Conservation (phyloP, 2,888 invertebrate species). For the Glaucopsyche alexis region DNA sequence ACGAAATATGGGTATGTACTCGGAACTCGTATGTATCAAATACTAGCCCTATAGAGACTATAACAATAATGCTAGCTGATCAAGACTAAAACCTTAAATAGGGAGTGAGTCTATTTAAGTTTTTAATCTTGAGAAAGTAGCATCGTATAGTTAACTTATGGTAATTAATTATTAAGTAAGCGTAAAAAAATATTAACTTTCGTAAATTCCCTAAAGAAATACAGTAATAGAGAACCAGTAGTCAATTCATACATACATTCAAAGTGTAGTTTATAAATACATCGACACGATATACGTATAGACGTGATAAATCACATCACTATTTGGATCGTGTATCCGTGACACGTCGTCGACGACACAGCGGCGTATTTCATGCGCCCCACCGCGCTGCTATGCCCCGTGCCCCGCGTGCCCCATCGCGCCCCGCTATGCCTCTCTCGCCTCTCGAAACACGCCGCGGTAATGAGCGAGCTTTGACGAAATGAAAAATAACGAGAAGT, state of each 20-base stretch:
- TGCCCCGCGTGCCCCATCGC: conserved; percentile 49
- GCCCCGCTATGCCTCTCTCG: conserved; percentile 51
- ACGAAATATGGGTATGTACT: too few relatives aligned
- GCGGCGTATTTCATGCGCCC: conserved; percentile 67
- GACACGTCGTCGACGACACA: conserved; percentile 62
- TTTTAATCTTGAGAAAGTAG: too few relatives aligned
- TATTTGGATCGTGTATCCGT: conserved; percentile 62
- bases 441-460: conserved; percentile 44
- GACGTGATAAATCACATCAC: conserved; percentile 41
- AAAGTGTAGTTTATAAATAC: conserved; percentile 19
- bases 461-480: conserved; percentile 44
- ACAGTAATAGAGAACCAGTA: background rate
- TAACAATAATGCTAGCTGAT: too few relatives aligned
- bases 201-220: background rate
- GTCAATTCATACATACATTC: background rate
- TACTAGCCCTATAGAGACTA: too few relatives aligned
- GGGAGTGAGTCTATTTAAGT: too few relatives aligned
- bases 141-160: too few relatives aligned
- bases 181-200: background rate
- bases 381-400: conserved; percentile 51
- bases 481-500: conserved; percentile 43
- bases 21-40: too few relatives aligned
- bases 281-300: conserved; percentile 35
- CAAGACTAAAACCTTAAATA: too few relatives aligned
- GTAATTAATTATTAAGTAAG: too few relatives aligned